Base-by-base conservation (phyloP, 2,888 invertebrate genomes). In the Agrotis clavis region DNA sequence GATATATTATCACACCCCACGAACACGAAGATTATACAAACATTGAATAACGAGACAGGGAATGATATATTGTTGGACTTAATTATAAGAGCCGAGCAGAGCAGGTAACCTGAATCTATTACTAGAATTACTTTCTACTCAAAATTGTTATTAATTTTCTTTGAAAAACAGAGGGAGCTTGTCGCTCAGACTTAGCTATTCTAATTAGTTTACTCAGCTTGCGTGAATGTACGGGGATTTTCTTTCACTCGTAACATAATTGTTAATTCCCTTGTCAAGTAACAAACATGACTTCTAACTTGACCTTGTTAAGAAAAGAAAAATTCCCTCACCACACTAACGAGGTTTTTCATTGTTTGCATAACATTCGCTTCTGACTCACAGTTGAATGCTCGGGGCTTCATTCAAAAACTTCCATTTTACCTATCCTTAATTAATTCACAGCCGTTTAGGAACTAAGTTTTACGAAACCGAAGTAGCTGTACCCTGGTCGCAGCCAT, bases 391-490 rank as follows among this genome's bases (percentile, higher is more conserved):
- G 82, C 53, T 47, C 62, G 70, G 73, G 69, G 69, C 35, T 53
- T 79, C 72, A 71, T 60, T 81, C 82, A 51, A 70, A 25, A 69
- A 59, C 66, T 66, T 76, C 19, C 21, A 66, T 65, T 76, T 71
- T 70, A 75, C 71, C 64, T 82, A 60, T 74, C 0, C 50, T 72
- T 73, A 74, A 74, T 25, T 81, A 86, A 88, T 86, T 92, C 92
- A 93, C 93, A 94, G 93, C 91, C 91, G 74, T 71, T 90, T 94
- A 95, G 92, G 95, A 93, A 91, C 93, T 92, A 84, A 96, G 90
- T 92, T 95, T 96, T 9, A 96, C 89, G 67, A 96, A 94, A 2
- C 96, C 96, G 71, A 96, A 87, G 88, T 94, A 95, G 4, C 93
- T 91, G 83, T 94, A 94, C 0, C 96, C 96, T 0, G 91, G 92